Base-by-base conservation (phyloP, 2,797 vertebrate genomes). In the Holocentrus rufus region DNA sequence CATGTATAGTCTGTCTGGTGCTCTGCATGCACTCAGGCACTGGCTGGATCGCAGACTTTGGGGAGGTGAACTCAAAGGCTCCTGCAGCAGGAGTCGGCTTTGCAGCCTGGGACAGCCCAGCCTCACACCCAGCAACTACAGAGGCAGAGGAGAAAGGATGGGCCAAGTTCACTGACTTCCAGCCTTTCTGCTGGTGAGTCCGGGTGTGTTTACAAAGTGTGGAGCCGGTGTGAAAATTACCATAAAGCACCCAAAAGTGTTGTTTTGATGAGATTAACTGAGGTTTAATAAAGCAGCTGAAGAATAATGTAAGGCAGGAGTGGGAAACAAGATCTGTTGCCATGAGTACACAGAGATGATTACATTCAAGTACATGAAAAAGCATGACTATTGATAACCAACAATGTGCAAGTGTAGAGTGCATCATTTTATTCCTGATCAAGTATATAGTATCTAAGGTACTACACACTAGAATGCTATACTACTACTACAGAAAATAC, bases 121-220 rank as follows among this genome's bases (percentile, higher is more conserved):
- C 76, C 25, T 65, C 88, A 22, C 87, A 92, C 39, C 89, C 87
- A 57, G 80, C 92, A 66, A 42, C 77, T 47, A 62, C 91, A 10
- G 67, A 93, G 17, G 74, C 85, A 0, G 95, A 96, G 70, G 96
- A 96, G 68, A 96, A 96, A 66, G 96, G 96, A 25, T 97, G 96
- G 96, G 96, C 96, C 57, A 96, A 94, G 82, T 97, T 98, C 74
- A 93, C 95, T 0, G 96, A 97, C 90, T 96, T 97, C 83, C 96
- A 97, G 85, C 95, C 96, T 20, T 97, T 97, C 89, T 97, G 97
- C 87, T 97, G 97, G 96, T 97, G 83, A 89, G 90, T 82, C 34
- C 50, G 18, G 1, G 20, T 31, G 23, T 49, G 1, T 1, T 65
- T 18, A 59, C 14, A 72, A 14, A 25, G 53, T 30, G 10, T 49